Evolutionary conservation across 2,888 invertebrate genomes (phyloP).

Genomic region (Junonia oenone): DNA sequence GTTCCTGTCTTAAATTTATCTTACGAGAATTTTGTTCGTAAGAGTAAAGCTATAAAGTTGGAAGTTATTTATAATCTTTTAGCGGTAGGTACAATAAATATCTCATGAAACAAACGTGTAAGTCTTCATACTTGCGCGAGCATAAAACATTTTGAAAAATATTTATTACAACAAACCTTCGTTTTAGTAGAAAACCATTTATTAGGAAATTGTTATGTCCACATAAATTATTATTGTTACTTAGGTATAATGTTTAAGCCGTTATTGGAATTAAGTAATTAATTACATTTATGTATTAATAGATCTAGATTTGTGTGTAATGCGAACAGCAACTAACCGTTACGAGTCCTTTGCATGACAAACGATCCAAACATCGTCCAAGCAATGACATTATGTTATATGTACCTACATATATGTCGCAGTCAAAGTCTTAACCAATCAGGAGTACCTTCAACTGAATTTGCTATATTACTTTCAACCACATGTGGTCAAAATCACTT

Average conservation of each 20-base stretch:
- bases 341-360: constrained; percentile 4
- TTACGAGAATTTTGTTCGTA: constrained; percentile 13
- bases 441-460: too few relatives aligned
- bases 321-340: constrained; percentile 3
- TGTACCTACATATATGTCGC: too few relatives aligned
- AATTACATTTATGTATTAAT: background rate
- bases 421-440: too few relatives aligned
- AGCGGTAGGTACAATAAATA: background rate
- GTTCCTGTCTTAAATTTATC: constrained; percentile 17
- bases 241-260: background rate
- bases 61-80: background rate
- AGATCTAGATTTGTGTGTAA: background rate
- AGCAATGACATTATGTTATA: too few relatives aligned
- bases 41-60: background rate
- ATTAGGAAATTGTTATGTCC: too few relatives aligned
- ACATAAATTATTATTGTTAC: background rate
- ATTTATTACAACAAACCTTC: too few relatives aligned
- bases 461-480: too few relatives aligned
- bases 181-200: too few relatives aligned
- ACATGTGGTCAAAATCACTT: too few relatives aligned
- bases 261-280: background rate
- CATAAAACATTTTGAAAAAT: too few relatives aligned
- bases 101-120: too few relatives aligned
- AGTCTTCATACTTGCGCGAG: too few relatives aligned
- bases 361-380: constrained; percentile 4